Evolutionary conservation across 2,888 invertebrate species (phyloP).

Genomic region (Heliconius hortense): DNA sequence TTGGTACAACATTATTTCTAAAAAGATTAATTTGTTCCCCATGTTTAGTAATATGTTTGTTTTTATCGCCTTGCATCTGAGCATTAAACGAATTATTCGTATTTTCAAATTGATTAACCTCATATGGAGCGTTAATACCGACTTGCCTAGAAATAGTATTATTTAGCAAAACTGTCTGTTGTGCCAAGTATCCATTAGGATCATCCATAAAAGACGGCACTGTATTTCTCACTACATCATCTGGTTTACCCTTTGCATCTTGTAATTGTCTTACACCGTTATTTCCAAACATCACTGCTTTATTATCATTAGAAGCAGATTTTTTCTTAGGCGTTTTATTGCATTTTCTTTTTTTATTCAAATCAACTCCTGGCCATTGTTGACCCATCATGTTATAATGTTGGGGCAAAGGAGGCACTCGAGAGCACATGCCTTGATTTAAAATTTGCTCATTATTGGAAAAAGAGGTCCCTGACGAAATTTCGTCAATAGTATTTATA

Average conservation of each 20-base stretch:
- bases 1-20: constrained; percentile 63
- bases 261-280: constrained; percentile 66
- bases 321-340: constrained; percentile 80
- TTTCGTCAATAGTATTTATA: constrained; percentile 66
- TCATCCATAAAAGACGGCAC: constrained; percentile 94
- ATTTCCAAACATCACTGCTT: constrained; percentile 57
- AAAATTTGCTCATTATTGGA: constrained; percentile 62
- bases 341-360: constrained; percentile 81
- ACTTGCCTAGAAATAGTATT: constrained; percentile 89
- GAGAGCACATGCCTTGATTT: constrained; percentile 83
- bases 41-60: constrained; percentile 55
- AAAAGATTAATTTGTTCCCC: constrained; percentile 60
- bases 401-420: constrained; percentile 88
- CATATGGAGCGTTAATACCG: constrained; percentile 66
- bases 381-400: constrained; percentile 79
- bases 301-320: constrained; percentile 59
- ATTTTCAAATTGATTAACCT: constrained; percentile 61
- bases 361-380: constrained; percentile 70
- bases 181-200: constrained; percentile 94
- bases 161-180: constrained; percentile 93
- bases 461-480: constrained; percentile 61
- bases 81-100: constrained; percentile 52
- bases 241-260: constrained; percentile 69
- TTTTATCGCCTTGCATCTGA: constrained; percentile 61
- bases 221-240: constrained; percentile 76